Evolutionary conservation across 2,113 vertebrate species (phyloP).

Genomic region (Chloropsis cyanopogon): DNA sequence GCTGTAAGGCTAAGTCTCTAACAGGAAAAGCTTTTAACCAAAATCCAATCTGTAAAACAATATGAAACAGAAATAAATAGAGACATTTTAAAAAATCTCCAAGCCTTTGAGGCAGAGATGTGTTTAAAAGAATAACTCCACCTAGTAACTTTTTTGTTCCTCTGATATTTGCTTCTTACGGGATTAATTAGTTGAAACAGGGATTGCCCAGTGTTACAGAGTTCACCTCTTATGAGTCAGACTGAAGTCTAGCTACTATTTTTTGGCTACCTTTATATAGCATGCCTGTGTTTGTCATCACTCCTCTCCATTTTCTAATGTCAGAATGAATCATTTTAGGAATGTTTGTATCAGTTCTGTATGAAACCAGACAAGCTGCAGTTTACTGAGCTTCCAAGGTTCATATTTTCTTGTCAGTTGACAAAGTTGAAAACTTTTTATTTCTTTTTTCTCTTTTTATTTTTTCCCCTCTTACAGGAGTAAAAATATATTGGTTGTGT

Average conservation of each 20-base stretch:
- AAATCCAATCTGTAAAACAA: neutral
- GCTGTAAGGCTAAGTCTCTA: neutral
- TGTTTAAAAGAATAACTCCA: neutral
- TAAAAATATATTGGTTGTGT: neutral
- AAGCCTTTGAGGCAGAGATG: neutral
- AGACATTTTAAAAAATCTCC: neutral
- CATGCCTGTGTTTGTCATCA: slow-evolving; percentile 44
- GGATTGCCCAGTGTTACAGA: neutral
- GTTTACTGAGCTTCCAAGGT: neutral
- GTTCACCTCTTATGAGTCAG: slow-evolving; percentile 49
- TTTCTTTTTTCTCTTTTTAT: neutral
- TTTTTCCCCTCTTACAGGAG: accelerated
- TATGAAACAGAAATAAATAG: neutral
- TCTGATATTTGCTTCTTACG: neutral
- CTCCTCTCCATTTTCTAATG: slow-evolving; percentile 39
- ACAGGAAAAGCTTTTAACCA: neutral
- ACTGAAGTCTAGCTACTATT: slow-evolving; percentile 39
- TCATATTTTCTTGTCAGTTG: neutral
- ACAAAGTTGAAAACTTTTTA: neutral
- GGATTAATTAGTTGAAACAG: neutral
- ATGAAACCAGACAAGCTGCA: slow-evolving; percentile 31
- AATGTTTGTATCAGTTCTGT: slow-evolving; percentile 41
- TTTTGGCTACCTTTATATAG: slow-evolving; percentile 44
- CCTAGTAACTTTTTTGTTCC: neutral
- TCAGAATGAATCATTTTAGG: slow-evolving; percentile 7